phyloP scores from a whole-genome alignment of 2,888 invertebrate genomes.

The Helicoverpa assulta region DNA sequence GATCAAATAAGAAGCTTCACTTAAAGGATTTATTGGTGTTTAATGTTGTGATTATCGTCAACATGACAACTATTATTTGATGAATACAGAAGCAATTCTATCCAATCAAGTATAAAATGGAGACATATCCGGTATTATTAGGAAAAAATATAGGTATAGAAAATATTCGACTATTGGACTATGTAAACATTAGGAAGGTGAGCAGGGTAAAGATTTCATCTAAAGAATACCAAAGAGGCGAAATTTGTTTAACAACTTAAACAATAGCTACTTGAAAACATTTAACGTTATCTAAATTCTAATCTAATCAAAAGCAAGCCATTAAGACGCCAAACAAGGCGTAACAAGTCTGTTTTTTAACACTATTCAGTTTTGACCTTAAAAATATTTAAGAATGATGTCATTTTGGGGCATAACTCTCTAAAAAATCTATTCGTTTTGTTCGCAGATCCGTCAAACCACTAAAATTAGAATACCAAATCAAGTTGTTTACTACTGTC shows the following conservation, averaged over 20 bases:
- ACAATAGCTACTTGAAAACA: constrained; percentile 31
- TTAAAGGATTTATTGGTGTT: constrained; percentile 28
- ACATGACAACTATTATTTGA: constrained; percentile 6
- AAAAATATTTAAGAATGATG: constrained; percentile 55
- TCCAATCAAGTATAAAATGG: background rate
- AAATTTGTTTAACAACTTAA: constrained; percentile 2
- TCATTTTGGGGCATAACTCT: constrained; percentile 46
- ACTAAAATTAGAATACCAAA: constrained; percentile 70
- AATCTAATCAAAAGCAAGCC: constrained; percentile 30
- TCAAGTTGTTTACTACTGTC: constrained; percentile 71
- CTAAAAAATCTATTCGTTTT: constrained; percentile 48
- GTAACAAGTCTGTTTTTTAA: constrained; percentile 17
- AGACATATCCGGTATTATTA: background rate
- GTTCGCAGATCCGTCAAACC: constrained; percentile 34
- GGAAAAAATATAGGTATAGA: background rate
- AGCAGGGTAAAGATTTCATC: too few species aligned
- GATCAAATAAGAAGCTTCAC: constrained; percentile 35
- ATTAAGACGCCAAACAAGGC: constrained; percentile 13
- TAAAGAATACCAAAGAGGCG: too few species aligned
- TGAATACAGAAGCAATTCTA: constrained; percentile 8
- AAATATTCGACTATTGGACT: background rate
- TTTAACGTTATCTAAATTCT: constrained; percentile 7
- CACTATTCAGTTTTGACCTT: constrained; percentile 10
- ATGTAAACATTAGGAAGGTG: background rate
- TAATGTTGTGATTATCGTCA: constrained; percentile 31